Conservation (phyloP, 2,888 invertebrate genomes). For the Drosophila stalkeri region DNA sequence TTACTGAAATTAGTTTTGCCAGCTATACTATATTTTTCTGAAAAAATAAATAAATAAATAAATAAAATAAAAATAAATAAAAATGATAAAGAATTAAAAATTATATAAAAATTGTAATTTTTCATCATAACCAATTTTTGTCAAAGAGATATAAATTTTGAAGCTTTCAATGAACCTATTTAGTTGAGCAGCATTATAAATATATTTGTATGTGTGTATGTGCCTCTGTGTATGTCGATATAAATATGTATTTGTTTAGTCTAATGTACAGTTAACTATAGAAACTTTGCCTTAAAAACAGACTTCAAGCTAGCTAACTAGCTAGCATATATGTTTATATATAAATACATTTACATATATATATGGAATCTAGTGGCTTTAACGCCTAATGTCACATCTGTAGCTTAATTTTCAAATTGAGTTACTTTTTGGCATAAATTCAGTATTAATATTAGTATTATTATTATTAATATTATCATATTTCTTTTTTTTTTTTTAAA, state of each 20-base stretch:
- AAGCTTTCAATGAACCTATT: too few relatives aligned
- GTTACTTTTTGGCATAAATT: constrained; percentile 25
- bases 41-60: too few relatives aligned
- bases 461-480: too few relatives aligned
- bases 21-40: too few relatives aligned
- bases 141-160: too few relatives aligned
- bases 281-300: background rate
- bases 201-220: background rate
- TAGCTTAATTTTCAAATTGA: constrained; percentile 19
- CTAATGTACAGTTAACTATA: background rate
- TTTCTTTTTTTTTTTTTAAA: background rate
- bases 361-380: background rate
- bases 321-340: background rate
- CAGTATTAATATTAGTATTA: background rate
- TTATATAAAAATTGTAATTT: too few relatives aligned
- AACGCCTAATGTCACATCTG: background rate
- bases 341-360: background rate
- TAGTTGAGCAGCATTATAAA: too few relatives aligned
- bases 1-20: too few relatives aligned
- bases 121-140: too few relatives aligned
- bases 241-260: background rate
- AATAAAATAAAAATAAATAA: too few relatives aligned
- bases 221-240: background rate
- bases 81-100: too few relatives aligned
- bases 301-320: background rate